Percentiles rank a stretch among this genome's conserved stretches.
phyloP scores from a whole-genome alignment of 64 coral and sea anemone genomes.

The Montipora sp. region DNA sequence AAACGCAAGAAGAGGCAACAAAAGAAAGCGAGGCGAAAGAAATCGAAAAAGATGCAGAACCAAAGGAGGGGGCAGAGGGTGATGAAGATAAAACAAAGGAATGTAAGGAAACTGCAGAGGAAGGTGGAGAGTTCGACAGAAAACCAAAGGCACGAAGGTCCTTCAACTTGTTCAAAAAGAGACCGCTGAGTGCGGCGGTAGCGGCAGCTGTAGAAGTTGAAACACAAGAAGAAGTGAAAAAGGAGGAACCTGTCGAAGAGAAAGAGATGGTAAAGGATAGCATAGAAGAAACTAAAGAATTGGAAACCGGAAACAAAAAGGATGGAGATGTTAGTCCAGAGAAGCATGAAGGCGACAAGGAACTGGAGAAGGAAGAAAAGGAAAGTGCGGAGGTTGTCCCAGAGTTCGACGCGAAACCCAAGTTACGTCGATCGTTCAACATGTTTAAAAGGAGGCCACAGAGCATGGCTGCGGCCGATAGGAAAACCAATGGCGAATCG shows the following conservation, averaged over 20 bases:
- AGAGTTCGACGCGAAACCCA: slow-evolving; percentile 40
- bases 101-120: neutral
- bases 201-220: slow-evolving; percentile 37
- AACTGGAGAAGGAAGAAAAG: slow-evolving; percentile 35
- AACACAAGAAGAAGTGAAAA: neutral
- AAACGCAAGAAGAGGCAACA: slow-evolving; percentile 3
- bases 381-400: slow-evolving; percentile 49
- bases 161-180: neutral
- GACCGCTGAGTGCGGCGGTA: neutral
- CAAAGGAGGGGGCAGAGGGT: neutral
- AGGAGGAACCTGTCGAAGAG: neutral
- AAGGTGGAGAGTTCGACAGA: no score
- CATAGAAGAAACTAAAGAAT: neutral
- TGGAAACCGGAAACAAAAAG: neutral
- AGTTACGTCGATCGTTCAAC: slow-evolving; percentile 36
- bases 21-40: no score
- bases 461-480: slow-evolving; percentile 71
- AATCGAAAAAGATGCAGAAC: neutral
- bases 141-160: neutral
- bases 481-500: neutral
- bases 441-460: slow-evolving; percentile 57
- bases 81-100: neutral
- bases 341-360: neutral
- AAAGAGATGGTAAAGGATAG: neutral
- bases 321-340: neutral